Evolutionary conservation across 1,140 invertebrate genomes (phyloP).

Genomic region (Aricia agestis): DNA sequence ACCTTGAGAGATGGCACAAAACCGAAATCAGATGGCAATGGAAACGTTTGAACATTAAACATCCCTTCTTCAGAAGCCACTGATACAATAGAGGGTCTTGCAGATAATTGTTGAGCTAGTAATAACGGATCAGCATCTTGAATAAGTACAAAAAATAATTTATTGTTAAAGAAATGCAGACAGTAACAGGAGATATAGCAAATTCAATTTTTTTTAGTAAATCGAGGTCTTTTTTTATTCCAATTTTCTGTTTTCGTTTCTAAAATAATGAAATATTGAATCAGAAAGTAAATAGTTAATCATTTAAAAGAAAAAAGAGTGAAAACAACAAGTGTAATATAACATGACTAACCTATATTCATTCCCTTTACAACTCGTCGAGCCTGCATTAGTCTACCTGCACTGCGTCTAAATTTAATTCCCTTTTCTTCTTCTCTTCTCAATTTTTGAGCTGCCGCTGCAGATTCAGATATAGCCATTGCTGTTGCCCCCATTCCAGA

Average conservation of each 20-base stretch:
- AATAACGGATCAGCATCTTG: constrained; percentile 63
- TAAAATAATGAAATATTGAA: no score
- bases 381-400: constrained; percentile 62
- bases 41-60: constrained; percentile 56
- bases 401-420: constrained; percentile 64
- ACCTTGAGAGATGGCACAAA: constrained; percentile 62
- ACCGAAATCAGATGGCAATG: constrained; percentile 59
- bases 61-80: constrained; percentile 65
- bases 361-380: constrained; percentile 63
- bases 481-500: constrained; percentile 62
- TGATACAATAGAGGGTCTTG: constrained; percentile 65
- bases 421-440: constrained; percentile 66
- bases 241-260: no score
- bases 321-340: neutral
- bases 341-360: constrained; percentile 62
- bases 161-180: neutral
- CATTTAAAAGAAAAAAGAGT: no score
- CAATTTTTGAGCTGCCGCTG: constrained; percentile 59
- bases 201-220: no score
- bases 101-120: constrained; percentile 63
- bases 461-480: constrained; percentile 64
- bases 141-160: neutral
- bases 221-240: no score
- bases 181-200: no score
- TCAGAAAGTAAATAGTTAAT: no score